phyloP scores from a whole-genome alignment of 2,888 invertebrate species.

The Chaetogeoica ovagalla region DNA sequence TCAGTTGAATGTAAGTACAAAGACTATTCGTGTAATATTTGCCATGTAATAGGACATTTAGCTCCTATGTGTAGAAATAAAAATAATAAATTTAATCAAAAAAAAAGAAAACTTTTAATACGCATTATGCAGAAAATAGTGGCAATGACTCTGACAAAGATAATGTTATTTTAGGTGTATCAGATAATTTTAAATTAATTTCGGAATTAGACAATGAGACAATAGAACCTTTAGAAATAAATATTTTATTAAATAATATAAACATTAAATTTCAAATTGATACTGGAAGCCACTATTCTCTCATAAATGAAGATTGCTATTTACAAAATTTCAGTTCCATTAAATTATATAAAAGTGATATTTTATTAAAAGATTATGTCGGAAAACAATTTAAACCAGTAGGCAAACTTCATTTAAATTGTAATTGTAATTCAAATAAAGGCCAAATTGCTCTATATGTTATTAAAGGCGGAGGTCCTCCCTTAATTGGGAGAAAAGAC shows the following conservation, averaged over 20 bases:
- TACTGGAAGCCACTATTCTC: slow-evolving; percentile 18
- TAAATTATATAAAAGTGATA: slow-evolving; percentile 17
- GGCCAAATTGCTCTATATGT: slow-evolving; percentile 20
- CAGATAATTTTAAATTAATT: slow-evolving; percentile 13
- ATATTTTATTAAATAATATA: neutral
- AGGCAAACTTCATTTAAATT: slow-evolving; percentile 23
- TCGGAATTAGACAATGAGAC: neutral
- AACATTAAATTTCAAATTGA: slow-evolving; percentile 33
- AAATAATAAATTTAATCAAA: slow-evolving; percentile 13
- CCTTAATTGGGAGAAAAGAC: slow-evolving; percentile 18
- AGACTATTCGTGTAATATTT: neutral
- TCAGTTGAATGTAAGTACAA: slow-evolving; percentile 24
- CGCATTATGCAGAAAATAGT: neutral
- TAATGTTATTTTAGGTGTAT: slow-evolving; percentile 1
- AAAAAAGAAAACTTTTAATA: slow-evolving; percentile 9
- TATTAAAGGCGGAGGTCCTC: slow-evolving; percentile 17
- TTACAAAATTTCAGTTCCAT: slow-evolving; percentile 10
- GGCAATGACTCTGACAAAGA: neutral
- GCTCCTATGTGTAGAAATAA: slow-evolving; percentile 25
- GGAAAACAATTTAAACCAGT: slow-evolving; percentile 14
- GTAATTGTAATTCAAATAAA: neutral
- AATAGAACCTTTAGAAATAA: neutral
- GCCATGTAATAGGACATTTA: slow-evolving; percentile 8
- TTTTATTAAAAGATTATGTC: slow-evolving; percentile 5
- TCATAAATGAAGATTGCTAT: slow-evolving; percentile 21